Percentiles rank a stretch among this genome's conserved stretches.
phyloP scores from a whole-genome alignment of 1,140 invertebrate species.

The Steinernema khuongi region DNA sequence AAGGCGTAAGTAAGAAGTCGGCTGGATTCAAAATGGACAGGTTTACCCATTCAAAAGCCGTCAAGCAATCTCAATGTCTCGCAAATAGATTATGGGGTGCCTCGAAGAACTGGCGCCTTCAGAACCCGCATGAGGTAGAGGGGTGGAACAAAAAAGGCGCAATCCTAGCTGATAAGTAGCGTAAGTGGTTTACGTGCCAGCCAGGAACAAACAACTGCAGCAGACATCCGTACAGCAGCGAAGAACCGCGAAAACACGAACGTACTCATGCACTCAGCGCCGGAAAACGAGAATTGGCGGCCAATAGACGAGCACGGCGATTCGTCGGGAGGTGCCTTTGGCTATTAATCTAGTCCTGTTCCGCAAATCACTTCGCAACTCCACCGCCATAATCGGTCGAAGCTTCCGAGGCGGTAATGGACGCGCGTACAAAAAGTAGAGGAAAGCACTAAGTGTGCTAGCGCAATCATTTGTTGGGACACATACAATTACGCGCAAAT shows the following conservation, averaged over 20 bases:
- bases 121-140: too few relatives aligned
- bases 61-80: background rate
- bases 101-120: background rate
- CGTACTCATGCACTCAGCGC: background rate
- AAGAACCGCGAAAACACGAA: background rate
- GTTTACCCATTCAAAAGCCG: background rate
- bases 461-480: constrained; percentile 13
- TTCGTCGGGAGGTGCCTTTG: background rate
- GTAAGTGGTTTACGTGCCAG: background rate
- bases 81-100: background rate
- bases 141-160: too few relatives aligned
- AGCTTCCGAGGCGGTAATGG: background rate
- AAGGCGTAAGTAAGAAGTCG: background rate
- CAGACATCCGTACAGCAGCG: background rate
- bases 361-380: constrained; percentile 2
- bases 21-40: background rate
- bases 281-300: background rate
- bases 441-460: background rate
- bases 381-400: background rate
- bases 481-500: constrained; percentile 14
- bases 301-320: background rate
- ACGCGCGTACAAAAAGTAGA: constrained; percentile 3
- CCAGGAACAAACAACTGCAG: background rate
- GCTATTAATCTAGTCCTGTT: constrained; percentile 6
- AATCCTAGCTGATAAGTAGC: too few relatives aligned